phyloP scores from a whole-genome alignment of 2,797 vertebrate species.

The Hephaestus fuliginosus region DNA sequence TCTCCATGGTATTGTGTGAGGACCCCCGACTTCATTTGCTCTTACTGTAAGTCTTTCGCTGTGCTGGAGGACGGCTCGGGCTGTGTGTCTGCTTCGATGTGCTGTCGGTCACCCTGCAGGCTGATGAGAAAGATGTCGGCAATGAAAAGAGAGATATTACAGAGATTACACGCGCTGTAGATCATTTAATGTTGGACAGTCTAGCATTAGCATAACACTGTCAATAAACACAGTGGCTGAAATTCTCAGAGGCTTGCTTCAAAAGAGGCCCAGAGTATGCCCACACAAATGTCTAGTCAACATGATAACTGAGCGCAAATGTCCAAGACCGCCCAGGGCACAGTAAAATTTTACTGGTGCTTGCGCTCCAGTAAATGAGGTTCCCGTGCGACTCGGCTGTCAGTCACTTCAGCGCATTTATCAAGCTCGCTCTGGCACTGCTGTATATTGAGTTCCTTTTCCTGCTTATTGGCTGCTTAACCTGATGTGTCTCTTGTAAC shows the following conservation, averaged over 20 bases:
- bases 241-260: background rate
- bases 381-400: conserved; percentile 14
- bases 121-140: background rate
- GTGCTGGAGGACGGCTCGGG: background rate
- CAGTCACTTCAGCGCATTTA: conserved; percentile 6
- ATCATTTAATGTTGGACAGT: background rate
- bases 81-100: background rate
- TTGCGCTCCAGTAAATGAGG: conserved; percentile 13
- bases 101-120: background rate
- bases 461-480: background rate
- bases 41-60: background rate
- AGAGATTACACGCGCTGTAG: background rate
- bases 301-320: conserved; percentile 24
- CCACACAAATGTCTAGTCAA: conserved; percentile 20
- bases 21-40: background rate
- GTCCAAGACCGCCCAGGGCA: conserved; percentile 21
- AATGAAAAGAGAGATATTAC: background rate
- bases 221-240: background rate
- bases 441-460: background rate
- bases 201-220: conserved; percentile 1
- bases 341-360: conserved; percentile 5
- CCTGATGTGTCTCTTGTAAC: background rate
- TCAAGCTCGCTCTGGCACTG: background rate
- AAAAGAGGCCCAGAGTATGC: background rate
- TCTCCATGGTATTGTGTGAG: background rate